A percentile compares a stretch with the other conserved stretches of the same genome.
These are phyloP conservation scores for Canis aureus DNA, from an alignment of 2,113 vertebrate species.

Conservation along the genomic window DNA sequence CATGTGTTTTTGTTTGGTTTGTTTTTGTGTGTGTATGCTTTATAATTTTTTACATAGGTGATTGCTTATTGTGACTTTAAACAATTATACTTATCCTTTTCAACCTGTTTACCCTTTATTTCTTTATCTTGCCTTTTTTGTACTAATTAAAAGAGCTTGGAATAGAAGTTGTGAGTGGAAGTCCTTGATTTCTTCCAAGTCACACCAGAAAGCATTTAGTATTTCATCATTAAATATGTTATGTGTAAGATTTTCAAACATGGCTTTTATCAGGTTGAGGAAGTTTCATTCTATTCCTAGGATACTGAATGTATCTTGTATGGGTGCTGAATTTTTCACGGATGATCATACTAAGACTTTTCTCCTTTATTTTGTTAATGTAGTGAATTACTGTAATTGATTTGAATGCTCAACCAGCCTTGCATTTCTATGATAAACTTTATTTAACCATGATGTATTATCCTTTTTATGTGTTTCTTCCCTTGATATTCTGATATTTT, in stretches of 20 bases:
- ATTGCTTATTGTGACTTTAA: background rate
- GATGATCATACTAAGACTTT: background rate
- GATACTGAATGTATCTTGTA: background rate
- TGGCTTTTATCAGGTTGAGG: background rate
- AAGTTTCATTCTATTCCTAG: background rate
- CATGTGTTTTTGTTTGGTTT: background rate
- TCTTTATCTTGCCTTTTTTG: no score
- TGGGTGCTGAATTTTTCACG: background rate
- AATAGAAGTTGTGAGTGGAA: no score
- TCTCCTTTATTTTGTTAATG: background rate
- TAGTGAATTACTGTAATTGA: background rate
- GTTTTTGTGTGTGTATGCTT: background rate
- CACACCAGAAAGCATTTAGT: background rate
- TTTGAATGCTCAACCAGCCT: background rate
- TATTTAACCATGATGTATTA: background rate
- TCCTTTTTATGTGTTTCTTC: constrained; percentile 25
- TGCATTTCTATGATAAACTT: constrained; percentile 3
- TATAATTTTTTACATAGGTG: background rate
- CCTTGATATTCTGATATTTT: background rate
- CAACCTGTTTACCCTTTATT: no score
- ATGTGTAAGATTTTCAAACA: background rate
- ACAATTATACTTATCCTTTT: no score
- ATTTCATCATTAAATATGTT: constrained; percentile 20
- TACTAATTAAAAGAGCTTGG: no score
- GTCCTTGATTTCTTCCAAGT: background rate